These are phyloP conservation scores for Polyommatus icarus DNA, from an alignment of 2,888 invertebrate species.

Conservation along the genomic window DNA sequence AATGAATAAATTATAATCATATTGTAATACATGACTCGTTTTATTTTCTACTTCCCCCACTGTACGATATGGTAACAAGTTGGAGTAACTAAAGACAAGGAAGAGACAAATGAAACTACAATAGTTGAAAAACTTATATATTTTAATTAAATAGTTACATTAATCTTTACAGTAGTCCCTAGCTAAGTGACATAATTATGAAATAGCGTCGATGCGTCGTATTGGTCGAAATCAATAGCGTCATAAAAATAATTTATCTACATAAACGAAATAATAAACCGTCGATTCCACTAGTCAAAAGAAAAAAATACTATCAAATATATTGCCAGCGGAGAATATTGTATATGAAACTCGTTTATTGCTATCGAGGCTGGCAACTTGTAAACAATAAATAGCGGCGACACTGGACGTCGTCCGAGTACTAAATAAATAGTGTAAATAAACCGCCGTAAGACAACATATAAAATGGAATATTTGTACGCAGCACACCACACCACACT, in stretches of 20 bases:
- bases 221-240: slow-evolving; percentile 70
- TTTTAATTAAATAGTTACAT: slow-evolving; percentile 80
- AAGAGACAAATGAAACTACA: slow-evolving; percentile 30
- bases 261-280: slow-evolving; percentile 67
- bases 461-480: slow-evolving; percentile 61
- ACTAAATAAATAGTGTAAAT: slow-evolving; percentile 33
- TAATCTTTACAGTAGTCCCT: slow-evolving; percentile 78
- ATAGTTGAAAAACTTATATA: slow-evolving; percentile 76
- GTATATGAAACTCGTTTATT: slow-evolving; percentile 33
- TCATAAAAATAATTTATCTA: slow-evolving; percentile 73
- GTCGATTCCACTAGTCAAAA: slow-evolving; percentile 60
- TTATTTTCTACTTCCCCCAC: slow-evolving; percentile 47
- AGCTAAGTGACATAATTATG: slow-evolving; percentile 73
- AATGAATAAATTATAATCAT: slow-evolving; percentile 80
- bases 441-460: slow-evolving; percentile 36
- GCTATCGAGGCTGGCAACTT: slow-evolving; percentile 42
- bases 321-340: slow-evolving; percentile 55
- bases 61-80: not conserved
- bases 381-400: slow-evolving; percentile 35
- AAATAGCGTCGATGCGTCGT: slow-evolving; percentile 74
- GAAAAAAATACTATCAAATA: slow-evolving; percentile 47
- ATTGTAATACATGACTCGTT: slow-evolving; percentile 62
- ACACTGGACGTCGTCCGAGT: slow-evolving; percentile 32
- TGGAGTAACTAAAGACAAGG: not conserved
- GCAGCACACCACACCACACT: slow-evolving; percentile 45